Evolutionary conservation across 1,140 invertebrate genomes (phyloP), one percentile per base, ranked within the genome.

Genomic region (Anadara kagoshimensis): DNA sequence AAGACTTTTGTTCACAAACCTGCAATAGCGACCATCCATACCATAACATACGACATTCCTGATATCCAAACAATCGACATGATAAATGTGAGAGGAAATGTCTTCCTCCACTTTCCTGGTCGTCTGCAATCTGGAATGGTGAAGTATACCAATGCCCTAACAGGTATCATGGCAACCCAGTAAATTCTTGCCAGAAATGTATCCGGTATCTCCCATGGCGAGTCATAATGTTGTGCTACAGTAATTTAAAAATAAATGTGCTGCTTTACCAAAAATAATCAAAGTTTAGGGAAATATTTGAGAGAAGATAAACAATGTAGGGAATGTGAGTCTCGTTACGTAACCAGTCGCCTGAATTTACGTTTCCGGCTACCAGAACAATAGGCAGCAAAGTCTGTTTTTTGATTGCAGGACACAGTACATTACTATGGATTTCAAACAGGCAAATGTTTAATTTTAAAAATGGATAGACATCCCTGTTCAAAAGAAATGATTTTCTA

Each of bases 51-150:
- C 2, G 95, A 96, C 0, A 96, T 91, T 0, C 91, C 92, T 7
- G 94, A 95, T 61, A 97, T 97, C 95, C 96, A 97, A 11, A 94
- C 88, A 65, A 97, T 94, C 82, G 96, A 96, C 93, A 96, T 94
- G 14, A 94, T 69, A 83, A 98, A 96, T 0, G 95, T 95, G 0
- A 96, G 58, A 0, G 94, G 93, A 84, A 94, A 96, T 92, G 93
- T 93, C 71, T 93, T 94, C 80, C 94, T 94, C 85, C 95, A 96
- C 14, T 67, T 67, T 7, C 78, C 83, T 24, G n/a, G 93, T 91
- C 82, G 92, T 54, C 93, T 90, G 80, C 94, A 94, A 86, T 95
- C 93, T 0, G 95, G 95, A 41, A 95, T 92, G 0, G 94, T 94
- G 0, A 93, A 53, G 81, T 92, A 92, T 0, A 96, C 90, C 0